Percentiles rank a stretch among this genome's conserved stretches.
These are phyloP conservation scores for Bathynomus jamesi DNA, from an alignment of 1,140 invertebrate genomes.

Conservation along the genomic window DNA sequence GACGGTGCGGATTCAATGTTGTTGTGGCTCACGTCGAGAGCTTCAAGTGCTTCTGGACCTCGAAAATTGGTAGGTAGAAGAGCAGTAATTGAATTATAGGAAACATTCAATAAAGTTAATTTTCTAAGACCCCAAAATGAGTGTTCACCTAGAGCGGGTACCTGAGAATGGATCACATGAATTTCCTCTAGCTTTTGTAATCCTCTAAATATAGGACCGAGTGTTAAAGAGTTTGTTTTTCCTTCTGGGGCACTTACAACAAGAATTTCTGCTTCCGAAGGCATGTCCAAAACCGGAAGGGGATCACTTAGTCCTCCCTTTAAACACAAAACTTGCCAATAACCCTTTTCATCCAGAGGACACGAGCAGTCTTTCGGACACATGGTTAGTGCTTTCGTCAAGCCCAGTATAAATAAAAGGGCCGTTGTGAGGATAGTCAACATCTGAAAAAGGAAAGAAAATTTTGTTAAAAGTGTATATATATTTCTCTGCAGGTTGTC, in stretches of 20 bases:
- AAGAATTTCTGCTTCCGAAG: conserved; percentile 49
- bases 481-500: too few relatives aligned
- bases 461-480: background rate
- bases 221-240: conserved; percentile 58
- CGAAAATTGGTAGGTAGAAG: conserved; percentile 47
- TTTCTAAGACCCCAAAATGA: conserved; percentile 67
- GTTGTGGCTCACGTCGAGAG: conserved; percentile 48
- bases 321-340: conserved; percentile 46
- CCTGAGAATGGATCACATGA: conserved; percentile 61
- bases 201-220: conserved; percentile 61
- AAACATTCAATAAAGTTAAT: conserved; percentile 60
- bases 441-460: conserved; percentile 1
- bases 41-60: conserved; percentile 43
- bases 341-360: conserved; percentile 39
- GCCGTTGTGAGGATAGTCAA: background rate
- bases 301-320: conserved; percentile 52
- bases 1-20: conserved; percentile 51
- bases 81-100: conserved; percentile 65
- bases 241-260: conserved; percentile 58
- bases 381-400: background rate
- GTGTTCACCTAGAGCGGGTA: conserved; percentile 66
- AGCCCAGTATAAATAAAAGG: background rate
- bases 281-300: conserved; percentile 34
- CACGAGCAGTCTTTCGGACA: conserved; percentile 42
- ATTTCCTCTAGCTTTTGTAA: conserved; percentile 62